A percentile compares a stretch with the other conserved stretches of the same genome.
Conservation (phyloP, 2,888 invertebrate genomes). For the Liopterus haemorrhoidalis region DNA sequence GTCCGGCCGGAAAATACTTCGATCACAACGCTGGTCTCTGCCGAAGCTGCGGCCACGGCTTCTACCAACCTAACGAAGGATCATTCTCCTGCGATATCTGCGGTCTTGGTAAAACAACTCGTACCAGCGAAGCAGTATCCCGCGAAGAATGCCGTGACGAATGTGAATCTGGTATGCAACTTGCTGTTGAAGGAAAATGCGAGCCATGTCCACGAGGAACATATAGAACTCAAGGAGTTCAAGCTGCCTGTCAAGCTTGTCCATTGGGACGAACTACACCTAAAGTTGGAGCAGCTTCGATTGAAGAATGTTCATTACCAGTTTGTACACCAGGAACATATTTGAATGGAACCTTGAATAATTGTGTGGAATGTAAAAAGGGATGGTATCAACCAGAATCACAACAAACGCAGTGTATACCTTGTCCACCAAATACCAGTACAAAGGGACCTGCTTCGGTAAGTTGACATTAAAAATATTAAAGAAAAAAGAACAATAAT, state of each 20-base stretch:
- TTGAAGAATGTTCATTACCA: conserved; percentile 89
- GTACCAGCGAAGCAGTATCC: conserved; percentile 83
- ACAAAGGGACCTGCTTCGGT: conserved; percentile 77
- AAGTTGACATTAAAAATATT: conserved; percentile 43
- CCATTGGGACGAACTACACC: conserved; percentile 88
- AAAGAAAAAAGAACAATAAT: too few species aligned
- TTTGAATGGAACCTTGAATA: conserved; percentile 78
- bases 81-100: conserved; percentile 85
- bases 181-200: conserved; percentile 82
- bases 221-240: conserved; percentile 77
- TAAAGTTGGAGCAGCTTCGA: conserved; percentile 71
- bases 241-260: conserved; percentile 82
- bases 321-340: conserved; percentile 78
- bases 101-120: conserved; percentile 85
- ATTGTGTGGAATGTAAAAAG: conserved; percentile 80
- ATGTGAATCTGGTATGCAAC: conserved; percentile 77
- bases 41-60: conserved; percentile 88
- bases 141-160: conserved; percentile 85
- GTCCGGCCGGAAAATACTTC: conserved; percentile 90
- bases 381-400: conserved; percentile 86
- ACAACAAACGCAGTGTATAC: conserved; percentile 79
- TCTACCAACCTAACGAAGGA: conserved; percentile 86
- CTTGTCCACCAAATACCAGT: conserved; percentile 86
- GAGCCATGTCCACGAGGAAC: conserved; percentile 88
- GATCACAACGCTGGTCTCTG: conserved; percentile 84